Conservation (phyloP, 2,113 vertebrate species). For the Melanerpes formicivorus region DNA sequence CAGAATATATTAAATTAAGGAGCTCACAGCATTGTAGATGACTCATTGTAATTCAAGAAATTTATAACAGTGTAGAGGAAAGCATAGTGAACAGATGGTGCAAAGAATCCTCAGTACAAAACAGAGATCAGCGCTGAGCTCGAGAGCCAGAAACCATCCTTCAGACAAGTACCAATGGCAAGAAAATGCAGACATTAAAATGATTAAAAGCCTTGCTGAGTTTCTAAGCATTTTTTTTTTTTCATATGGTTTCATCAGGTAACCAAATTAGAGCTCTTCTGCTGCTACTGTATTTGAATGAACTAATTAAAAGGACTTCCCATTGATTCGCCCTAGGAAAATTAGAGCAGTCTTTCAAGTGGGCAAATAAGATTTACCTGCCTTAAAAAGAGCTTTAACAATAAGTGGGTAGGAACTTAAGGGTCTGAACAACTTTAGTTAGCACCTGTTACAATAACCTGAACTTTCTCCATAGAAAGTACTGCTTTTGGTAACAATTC, state of each 20-base stretch:
- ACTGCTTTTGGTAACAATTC: not conserved
- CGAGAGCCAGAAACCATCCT: not conserved
- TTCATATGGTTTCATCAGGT: slow-evolving; percentile 6
- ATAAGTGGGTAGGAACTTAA: not conserved
- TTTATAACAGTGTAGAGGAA: not conserved
- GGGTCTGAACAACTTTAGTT: not conserved
- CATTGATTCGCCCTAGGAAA: slow-evolving; percentile 26
- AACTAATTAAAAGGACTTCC: slow-evolving; percentile 29
- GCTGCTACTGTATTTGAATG: slow-evolving; percentile 24
- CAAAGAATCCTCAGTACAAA: not conserved
- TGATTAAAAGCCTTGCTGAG: slow-evolving; percentile 21
- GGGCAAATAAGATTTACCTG: not conserved
- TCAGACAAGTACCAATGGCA: slow-evolving; percentile 6
- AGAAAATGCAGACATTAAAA: slow-evolving; percentile 26
- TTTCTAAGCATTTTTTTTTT: not conserved
- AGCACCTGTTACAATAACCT: not conserved
- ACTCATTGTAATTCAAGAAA: not conserved
- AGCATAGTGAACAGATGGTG: slow-evolving; percentile 20
- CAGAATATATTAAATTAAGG: not conserved
- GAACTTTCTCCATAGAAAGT: not conserved
- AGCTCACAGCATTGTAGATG: not conserved
- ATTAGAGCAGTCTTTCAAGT: not conserved
- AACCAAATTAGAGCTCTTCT: slow-evolving; percentile 28
- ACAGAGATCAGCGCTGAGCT: not conserved
- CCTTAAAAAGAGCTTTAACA: not conserved